These are phyloP conservation scores for Drosophila nebulosa DNA, from an alignment of 1,140 invertebrate species.

Conservation along the genomic window DNA sequence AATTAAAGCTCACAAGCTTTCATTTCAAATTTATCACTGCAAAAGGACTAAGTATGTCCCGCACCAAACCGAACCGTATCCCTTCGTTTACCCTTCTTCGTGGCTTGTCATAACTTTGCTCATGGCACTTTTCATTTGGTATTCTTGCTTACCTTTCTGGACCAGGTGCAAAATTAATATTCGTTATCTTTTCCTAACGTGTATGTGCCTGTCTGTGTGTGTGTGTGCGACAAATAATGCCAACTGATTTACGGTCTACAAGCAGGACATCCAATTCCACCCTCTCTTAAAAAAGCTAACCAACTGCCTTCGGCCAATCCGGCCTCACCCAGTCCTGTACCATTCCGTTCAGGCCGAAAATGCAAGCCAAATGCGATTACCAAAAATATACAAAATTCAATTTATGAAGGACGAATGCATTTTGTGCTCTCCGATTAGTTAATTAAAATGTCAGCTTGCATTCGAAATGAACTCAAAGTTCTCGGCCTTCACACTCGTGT, in stretches of 20 bases:
- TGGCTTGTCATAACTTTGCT: conserved; percentile 45
- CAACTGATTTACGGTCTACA: conserved; percentile 61
- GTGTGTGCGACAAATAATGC: conserved; percentile 67
- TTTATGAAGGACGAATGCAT: conserved; percentile 47
- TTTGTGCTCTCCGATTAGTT: conserved; percentile 60
- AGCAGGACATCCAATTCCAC: not conserved
- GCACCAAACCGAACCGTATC: not conserved
- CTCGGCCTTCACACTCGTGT: not conserved
- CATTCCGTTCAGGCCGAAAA: conserved; percentile 12
- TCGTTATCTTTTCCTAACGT: conserved; percentile 50
- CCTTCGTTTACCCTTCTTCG: not conserved
- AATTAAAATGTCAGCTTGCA: conserved; percentile 64
- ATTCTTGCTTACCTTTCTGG: conserved; percentile 54
- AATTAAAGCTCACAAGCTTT: conserved; percentile 7
- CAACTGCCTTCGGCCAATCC: conserved; percentile 19
- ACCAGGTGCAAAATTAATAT: conserved; percentile 71
- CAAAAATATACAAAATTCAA: conserved; percentile 64
- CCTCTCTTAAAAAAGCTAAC: conserved; percentile 31
- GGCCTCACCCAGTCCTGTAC: not conserved
- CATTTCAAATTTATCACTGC: conserved; percentile 9
- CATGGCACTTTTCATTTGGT: conserved; percentile 44
- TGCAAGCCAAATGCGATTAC: conserved; percentile 53
- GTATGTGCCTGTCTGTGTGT: conserved; percentile 24
- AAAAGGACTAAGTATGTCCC: conserved; percentile 1
- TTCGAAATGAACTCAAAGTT: conserved; percentile 51